These are phyloP conservation scores for Ceraclea dissimilis DNA, from an alignment of 2,888 invertebrate genomes.

Conservation along the genomic window DNA sequence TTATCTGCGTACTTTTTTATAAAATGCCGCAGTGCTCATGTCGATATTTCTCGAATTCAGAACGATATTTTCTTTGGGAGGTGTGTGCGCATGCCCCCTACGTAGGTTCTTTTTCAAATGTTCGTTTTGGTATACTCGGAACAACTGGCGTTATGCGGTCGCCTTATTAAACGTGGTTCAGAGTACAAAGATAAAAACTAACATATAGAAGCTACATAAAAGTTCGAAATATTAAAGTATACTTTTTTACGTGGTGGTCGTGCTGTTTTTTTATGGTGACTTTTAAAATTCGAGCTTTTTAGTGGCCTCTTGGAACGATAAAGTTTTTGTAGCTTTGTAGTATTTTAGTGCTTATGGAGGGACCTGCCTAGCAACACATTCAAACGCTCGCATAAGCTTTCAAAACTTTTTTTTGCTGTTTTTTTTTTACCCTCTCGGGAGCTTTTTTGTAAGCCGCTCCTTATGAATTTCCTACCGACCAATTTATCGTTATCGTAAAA, in stretches of 20 bases:
- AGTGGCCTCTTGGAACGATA: constrained; percentile 12
- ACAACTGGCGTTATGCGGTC: background rate
- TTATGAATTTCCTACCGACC: background rate
- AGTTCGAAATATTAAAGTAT: background rate
- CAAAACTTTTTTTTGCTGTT: background rate
- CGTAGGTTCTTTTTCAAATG: constrained; percentile 15
- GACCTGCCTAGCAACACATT: constrained; percentile 5
- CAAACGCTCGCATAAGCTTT: background rate
- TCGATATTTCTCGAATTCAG: background rate
- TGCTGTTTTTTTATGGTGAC: background rate
- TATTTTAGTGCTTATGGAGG: constrained; percentile 11
- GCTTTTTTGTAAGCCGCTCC: background rate
- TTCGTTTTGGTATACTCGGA: background rate
- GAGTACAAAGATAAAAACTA: background rate
- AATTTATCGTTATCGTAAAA: no score
- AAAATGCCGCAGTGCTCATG: background rate
- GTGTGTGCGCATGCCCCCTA: constrained; percentile 19
- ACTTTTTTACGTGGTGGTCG: background rate
- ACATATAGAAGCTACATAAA: background rate
- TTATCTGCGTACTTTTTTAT: constrained; percentile 2
- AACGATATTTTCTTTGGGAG: constrained; percentile 5
- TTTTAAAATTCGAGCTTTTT: constrained; percentile 6
- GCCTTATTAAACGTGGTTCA: background rate
- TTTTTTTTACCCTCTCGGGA: background rate
- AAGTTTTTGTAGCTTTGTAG: constrained; percentile 12